phyloP scores from a whole-genome alignment of 1,140 invertebrate species.

The Zaprionus capensis region DNA sequence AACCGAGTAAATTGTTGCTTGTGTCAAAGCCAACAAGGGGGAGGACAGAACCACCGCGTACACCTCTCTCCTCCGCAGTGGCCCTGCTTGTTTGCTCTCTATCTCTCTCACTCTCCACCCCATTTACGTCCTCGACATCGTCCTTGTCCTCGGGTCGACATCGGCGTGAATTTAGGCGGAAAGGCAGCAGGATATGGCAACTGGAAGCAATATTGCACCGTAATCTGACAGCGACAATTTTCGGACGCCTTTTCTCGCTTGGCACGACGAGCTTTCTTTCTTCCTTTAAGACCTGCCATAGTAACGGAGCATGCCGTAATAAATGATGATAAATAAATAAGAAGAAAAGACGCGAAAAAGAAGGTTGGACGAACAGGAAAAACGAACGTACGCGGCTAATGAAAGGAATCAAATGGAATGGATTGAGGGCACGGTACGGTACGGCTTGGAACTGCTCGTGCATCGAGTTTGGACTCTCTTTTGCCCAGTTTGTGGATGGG shows the following conservation, averaged over 20 bases:
- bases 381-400: slow-evolving; percentile 46
- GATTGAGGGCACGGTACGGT: slow-evolving; percentile 1
- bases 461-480: too few species aligned
- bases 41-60: neutral
- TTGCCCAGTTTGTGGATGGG: neutral
- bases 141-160: slow-evolving; percentile 29
- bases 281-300: slow-evolving; percentile 51
- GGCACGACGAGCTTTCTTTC: slow-evolving; percentile 40
- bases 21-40: slow-evolving; percentile 72
- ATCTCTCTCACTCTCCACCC: neutral
- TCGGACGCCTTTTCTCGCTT: slow-evolving; percentile 65
- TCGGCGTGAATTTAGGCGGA: slow-evolving; percentile 61
- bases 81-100: neutral
- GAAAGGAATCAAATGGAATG: slow-evolving; percentile 44
- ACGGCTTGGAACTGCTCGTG: slow-evolving; percentile 1
- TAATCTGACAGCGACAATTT: slow-evolving; percentile 81
- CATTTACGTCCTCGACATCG: slow-evolving; percentile 12
- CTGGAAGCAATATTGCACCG: slow-evolving; percentile 80
- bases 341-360: slow-evolving; percentile 54
- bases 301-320: slow-evolving; percentile 56
- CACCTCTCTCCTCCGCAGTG: neutral
- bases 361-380: slow-evolving; percentile 48
- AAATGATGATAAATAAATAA: slow-evolving; percentile 81
- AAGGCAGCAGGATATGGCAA: slow-evolving; percentile 75
- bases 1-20: slow-evolving; percentile 81